Evolutionary conservation across 2,888 invertebrate genomes (phyloP).

Genomic region (Schizotus pectinicornis): DNA sequence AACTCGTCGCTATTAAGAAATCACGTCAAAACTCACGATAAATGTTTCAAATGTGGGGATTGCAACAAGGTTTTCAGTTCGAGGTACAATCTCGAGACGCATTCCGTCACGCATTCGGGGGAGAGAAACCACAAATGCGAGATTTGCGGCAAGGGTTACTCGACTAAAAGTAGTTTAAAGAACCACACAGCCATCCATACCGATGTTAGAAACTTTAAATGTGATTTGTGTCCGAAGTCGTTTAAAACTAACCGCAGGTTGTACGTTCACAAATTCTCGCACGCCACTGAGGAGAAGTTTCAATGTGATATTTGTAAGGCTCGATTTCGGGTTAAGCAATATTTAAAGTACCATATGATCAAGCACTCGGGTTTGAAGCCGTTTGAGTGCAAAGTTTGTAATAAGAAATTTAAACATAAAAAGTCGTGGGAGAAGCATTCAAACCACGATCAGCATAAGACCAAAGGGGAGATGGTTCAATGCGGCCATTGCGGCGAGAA

Average conservation of each 20-base stretch:
- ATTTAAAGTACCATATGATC: conserved; percentile 65
- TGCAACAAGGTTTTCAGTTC: conserved; percentile 46
- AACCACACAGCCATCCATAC: conserved; percentile 45
- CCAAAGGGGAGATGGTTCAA: not conserved
- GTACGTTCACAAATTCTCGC: conserved; percentile 51
- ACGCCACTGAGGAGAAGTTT: conserved; percentile 61
- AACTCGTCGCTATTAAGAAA: conserved; percentile 61
- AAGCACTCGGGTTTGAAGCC: conserved; percentile 64
- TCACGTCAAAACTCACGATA: conserved; percentile 61
- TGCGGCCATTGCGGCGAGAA: not conserved
- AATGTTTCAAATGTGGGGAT: conserved; percentile 51
- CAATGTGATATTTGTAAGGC: conserved; percentile 60
- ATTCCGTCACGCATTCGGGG: conserved; percentile 47
- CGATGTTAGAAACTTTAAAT: conserved; percentile 41
- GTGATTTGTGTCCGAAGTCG: conserved; percentile 43
- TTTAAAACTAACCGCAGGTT: conserved; percentile 48
- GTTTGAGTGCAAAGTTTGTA: conserved; percentile 61
- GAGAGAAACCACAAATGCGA: conserved; percentile 44
- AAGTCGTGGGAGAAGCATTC: conserved; percentile 45
- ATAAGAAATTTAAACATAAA: conserved; percentile 55
- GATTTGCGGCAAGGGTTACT: conserved; percentile 42
- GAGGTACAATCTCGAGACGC: conserved; percentile 46
- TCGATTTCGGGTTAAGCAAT: conserved; percentile 62
- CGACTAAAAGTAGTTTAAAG: conserved; percentile 45
- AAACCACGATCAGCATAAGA: conserved; percentile 7